Evolutionary conservation across 2,113 vertebrate species (phyloP).

Genomic region (Beaufortia kweichowensis): DNA sequence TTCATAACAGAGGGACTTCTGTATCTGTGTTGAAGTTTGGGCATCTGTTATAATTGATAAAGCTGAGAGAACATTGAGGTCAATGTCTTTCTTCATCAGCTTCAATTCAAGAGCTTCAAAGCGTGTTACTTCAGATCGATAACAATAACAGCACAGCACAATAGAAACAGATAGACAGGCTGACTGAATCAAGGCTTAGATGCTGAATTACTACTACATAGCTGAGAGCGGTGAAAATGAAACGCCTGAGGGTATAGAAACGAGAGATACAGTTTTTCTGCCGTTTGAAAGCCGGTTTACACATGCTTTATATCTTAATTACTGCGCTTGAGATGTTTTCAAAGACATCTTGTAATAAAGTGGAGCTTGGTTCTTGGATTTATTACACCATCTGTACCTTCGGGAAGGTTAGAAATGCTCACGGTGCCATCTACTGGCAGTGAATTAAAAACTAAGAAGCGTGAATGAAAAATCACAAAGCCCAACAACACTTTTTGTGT

Average conservation of each 20-base stretch:
- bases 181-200: neutral
- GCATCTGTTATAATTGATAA: conserved; percentile 9
- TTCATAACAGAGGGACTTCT: neutral
- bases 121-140: conserved; percentile 15
- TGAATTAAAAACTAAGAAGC: neutral
- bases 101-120: conserved; percentile 7
- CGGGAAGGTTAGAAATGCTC: neutral
- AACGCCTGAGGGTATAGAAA: neutral
- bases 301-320: conserved; percentile 21
- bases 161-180: conserved; percentile 4
- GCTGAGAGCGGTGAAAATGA: neutral
- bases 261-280: neutral
- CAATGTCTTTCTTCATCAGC: neutral
- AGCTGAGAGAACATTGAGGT: neutral
- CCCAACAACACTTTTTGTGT: too few relatives aligned
- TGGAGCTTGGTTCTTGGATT: conserved; percentile 21
- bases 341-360: conserved; percentile 14
- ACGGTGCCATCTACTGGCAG: neutral
- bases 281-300: neutral
- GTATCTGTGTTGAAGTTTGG: neutral
- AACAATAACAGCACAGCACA: conserved; percentile 20
- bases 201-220: neutral
- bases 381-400: conserved; percentile 1
- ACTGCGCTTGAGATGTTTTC: conserved; percentile 9
- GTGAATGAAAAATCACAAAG: neutral